These are phyloP conservation scores for Acanthosoma haemorrhoidale DNA, from an alignment of 2,888 invertebrate species.

Conservation along the genomic window DNA sequence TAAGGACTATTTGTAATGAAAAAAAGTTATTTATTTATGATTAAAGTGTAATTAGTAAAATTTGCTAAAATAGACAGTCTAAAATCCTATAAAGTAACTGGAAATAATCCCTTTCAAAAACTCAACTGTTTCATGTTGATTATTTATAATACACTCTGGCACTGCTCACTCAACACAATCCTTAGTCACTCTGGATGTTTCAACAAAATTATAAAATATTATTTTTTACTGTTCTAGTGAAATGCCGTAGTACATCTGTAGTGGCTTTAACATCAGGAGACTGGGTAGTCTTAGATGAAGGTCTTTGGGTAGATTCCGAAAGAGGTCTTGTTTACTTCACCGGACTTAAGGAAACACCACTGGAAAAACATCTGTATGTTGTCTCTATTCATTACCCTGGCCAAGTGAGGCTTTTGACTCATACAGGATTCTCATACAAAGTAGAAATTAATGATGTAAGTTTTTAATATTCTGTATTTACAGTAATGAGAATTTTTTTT, in stretches of 20 bases:
- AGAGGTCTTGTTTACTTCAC: slow-evolving; percentile 83
- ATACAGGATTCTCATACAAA: slow-evolving; percentile 77
- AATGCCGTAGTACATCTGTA: slow-evolving; percentile 21
- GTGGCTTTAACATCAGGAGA: slow-evolving; percentile 78
- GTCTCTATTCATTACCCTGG: slow-evolving; percentile 67
- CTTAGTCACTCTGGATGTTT: not conserved
- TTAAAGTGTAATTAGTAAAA: too few species aligned
- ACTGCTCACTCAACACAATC: not conserved
- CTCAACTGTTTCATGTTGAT: not conserved
- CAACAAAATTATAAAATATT: not conserved
- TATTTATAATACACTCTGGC: not conserved
- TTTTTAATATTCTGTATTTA: not conserved
- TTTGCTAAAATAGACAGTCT: too few species aligned
- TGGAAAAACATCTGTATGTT: slow-evolving; percentile 89
- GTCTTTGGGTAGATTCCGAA: slow-evolving; percentile 79
- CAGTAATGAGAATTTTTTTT: not conserved
- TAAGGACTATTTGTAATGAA: slow-evolving; percentile 19
- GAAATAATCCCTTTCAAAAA: too few species aligned
- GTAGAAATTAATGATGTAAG: slow-evolving; percentile 72
- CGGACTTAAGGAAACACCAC: slow-evolving; percentile 80
- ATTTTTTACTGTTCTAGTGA: slow-evolving; percentile 18
- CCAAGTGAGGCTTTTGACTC: slow-evolving; percentile 69
- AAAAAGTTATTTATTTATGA: too few species aligned
- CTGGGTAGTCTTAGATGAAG: slow-evolving; percentile 85
- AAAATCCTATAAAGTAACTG: too few species aligned